A percentile compares a stretch with the other conserved stretches of the same genome.
Evolutionary conservation across 92 coral and sea anemone species (phyloP).

Genomic region (Palythoa caribaeorum): DNA sequence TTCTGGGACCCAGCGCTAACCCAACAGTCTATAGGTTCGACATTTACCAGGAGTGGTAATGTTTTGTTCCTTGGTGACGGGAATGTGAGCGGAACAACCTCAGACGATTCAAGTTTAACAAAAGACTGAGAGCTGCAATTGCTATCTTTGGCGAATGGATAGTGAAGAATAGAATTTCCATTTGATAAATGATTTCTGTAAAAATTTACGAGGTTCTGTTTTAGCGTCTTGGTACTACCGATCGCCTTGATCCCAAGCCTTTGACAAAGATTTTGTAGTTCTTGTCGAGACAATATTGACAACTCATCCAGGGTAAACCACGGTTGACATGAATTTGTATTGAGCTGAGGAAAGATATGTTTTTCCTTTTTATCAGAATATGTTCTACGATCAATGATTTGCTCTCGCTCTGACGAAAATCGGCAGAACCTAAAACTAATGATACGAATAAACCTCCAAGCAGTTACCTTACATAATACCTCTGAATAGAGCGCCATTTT

Average conservation of each 20-base stretch:
- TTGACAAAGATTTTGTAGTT: conserved; percentile 84
- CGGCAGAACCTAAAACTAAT: neutral
- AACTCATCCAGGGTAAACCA: conserved; percentile 79
- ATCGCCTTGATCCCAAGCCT: conserved; percentile 83
- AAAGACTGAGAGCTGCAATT: neutral
- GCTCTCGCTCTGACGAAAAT: neutral
- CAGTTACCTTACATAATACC: neutral
- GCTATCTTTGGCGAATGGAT: conserved; percentile 74
- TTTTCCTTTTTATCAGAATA: neutral
- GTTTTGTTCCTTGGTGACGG: conserved; percentile 54
- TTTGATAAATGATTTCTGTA: conserved; percentile 68
- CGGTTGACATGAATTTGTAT: neutral
- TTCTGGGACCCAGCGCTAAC: conserved; percentile 62
- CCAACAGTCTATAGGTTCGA: conserved; percentile 71
- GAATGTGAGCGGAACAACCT: neutral
- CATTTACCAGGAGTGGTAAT: conserved; percentile 57
- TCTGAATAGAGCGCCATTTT: neutral
- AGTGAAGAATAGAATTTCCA: conserved; percentile 74
- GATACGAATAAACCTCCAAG: neutral
- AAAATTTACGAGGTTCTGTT: conserved; percentile 68
- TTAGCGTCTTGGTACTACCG: conserved; percentile 69
- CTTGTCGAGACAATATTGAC: conserved; percentile 73
- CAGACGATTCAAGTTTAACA: neutral
- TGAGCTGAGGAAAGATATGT: neutral
- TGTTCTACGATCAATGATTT: neutral